Evolutionary conservation across 2,797 vertebrate species (phyloP), one percentile per base, ranked within the genome.

Genomic region (Apogon talboti): DNA sequence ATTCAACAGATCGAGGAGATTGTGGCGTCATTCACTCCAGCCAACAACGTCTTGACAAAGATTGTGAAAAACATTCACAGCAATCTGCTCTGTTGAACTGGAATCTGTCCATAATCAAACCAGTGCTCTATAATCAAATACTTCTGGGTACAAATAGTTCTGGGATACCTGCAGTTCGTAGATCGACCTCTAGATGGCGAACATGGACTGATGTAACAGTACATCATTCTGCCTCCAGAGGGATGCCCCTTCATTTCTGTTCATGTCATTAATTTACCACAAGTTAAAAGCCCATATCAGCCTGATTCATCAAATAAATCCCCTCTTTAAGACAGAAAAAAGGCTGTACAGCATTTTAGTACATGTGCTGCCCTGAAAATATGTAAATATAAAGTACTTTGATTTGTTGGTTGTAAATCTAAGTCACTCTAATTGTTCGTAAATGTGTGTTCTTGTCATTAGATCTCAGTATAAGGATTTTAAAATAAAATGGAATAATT

Each of bases 41-140:
- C 21, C 40, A 91, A 73, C 35, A 89, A 91, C 21, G 74, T 90
- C 51, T 54, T 95, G 70, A 94, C 92, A 0, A 90, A 83, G 66
- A 87, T 89, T 7, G 47, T 94, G 48, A 92, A 83, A 68, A 93
- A 67, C 54, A 91, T 94, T 52, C 82, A 94, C 21, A 48, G 82
- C 2, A 53, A 69, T 41, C 66, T 94, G 0, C 86, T 93, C 28
- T 49, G 55, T n/a, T 92, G 75, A 66, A 4, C 28, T 33, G 24
- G 4, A 48, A 19, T 35, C 1, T 35, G 7, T 9, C 24, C 6
- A 5, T 28, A 28, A 28, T 28, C 33, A 35, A 10, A 35, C 6
- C 33, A 8, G 10, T 35, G 9, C 1, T 35, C 10, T 10, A 10
- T 10, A 35, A 35, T 35, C 33, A 10, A 8, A 35, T 35, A 10